Base-by-base conservation (phyloP, 2,113 vertebrate species). In the Indicator indicator region DNA sequence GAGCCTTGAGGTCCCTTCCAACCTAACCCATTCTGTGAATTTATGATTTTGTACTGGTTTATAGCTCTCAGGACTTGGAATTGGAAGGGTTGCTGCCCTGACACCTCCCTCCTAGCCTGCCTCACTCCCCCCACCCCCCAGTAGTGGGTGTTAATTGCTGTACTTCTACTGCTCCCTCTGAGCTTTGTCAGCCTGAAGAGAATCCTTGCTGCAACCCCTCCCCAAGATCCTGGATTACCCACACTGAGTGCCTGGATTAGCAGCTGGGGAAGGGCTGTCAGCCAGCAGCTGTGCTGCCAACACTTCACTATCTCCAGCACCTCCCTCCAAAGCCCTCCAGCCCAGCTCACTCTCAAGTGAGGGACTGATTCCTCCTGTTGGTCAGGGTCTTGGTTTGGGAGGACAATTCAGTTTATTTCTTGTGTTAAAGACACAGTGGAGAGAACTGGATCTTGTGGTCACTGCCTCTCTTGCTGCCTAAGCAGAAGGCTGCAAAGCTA, bases 401-500 rank as follows among this genome's bases (percentile, higher is more conserved):
- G 14, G 40, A 59, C 36, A 86, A 68, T 30, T 38, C 28, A 33
- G 14, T 62, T 84, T 65, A 30, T 30, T 73, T 55, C 54, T 50
- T 9, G 48, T 13, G 9, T 36, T 75, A 81, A 74, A 0, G 17
- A 52, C 3, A 77, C 55, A 56, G 27, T 3, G 28, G 72, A 92
- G 80, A 88, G 58, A 54, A 69, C 14, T 0, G 12, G 90, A 65
- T 40, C 78, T 10, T 82, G 83, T 2, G n/a, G 86, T 78, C 83
- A 73, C 70, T 52, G 20, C 16, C 5, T 30, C 63, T 87, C 73
- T 58, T 64, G 65, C 76, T 82, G 36, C 42, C 81, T 73, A 27
- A 90, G 89, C 63, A 94, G 80, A 75, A 94, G 78, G 83, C 26
- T 68, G 59, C 87, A 64, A 88, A 91, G 59, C 83, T 94, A 78